These are phyloP conservation scores for Ceraclea dissimilis DNA, from an alignment of 2,888 invertebrate genomes.

Conservation along the genomic window DNA sequence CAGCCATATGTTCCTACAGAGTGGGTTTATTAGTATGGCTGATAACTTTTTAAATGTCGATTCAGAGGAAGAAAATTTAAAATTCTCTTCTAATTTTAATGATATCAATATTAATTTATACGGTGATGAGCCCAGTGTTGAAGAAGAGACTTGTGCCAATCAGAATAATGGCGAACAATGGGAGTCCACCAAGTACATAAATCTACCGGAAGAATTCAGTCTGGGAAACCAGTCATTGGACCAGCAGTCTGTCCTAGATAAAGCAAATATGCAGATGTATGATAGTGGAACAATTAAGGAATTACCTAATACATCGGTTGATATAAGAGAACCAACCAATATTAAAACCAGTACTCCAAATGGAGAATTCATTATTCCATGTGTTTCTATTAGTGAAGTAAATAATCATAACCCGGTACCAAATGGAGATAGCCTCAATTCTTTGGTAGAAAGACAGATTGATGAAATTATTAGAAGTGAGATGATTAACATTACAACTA, in stretches of 20 bases:
- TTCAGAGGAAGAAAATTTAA: constrained; percentile 42
- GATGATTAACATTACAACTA: constrained; percentile 40
- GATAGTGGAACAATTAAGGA: not conserved
- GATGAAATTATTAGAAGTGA: constrained; percentile 34
- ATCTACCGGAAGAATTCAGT: constrained; percentile 8
- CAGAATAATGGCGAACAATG: not conserved
- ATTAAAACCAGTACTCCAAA: constrained; percentile 13
- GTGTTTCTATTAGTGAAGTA: not conserved
- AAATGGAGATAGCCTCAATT: not conserved
- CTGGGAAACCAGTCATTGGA: not conserved
- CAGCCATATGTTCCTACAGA: not conserved
- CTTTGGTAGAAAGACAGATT: constrained; percentile 3
- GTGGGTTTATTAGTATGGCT: not conserved
- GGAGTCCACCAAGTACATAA: constrained; percentile 16
- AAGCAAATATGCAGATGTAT: not conserved
- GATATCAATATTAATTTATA: constrained; percentile 29
- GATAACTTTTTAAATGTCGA: not conserved
- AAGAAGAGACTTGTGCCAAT: not conserved
- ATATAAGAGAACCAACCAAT: not conserved
- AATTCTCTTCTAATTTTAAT: constrained; percentile 49
- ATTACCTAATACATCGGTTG: not conserved
- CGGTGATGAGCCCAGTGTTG: not conserved
- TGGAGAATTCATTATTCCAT: not conserved
- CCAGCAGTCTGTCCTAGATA: not conserved
- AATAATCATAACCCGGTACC: not conserved